Evolutionary conservation across 2,797 vertebrate species (phyloP).

Genomic region (Poeciliopsis paucimaculata): DNA sequence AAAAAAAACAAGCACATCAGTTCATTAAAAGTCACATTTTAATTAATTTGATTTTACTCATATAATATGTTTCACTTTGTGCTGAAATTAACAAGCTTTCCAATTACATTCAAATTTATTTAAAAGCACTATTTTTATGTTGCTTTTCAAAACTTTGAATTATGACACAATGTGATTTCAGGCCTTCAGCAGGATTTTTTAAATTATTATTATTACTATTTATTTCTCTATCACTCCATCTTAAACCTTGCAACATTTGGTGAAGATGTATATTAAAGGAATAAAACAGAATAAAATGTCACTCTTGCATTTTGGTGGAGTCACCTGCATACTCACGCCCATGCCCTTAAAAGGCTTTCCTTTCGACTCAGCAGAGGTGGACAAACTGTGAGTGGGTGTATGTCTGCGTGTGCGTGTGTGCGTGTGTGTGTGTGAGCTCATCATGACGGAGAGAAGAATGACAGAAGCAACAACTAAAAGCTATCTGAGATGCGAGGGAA

Average conservation of each 20-base stretch:
- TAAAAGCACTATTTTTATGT: neutral
- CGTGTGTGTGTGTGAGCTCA: neutral
- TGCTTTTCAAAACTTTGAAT: neutral
- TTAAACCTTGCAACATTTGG: neutral
- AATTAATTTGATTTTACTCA: neutral
- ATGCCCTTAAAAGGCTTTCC: conserved; percentile 70
- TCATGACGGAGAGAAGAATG: conserved; percentile 40
- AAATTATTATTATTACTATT: neutral
- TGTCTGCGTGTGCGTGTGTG: neutral
- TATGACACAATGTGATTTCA: neutral
- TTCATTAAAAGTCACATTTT: neutral
- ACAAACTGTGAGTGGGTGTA: neutral
- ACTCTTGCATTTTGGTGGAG: neutral
- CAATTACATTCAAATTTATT: neutral
- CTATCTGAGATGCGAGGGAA: conserved; percentile 11
- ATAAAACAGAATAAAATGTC: neutral
- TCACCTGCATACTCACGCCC: conserved; percentile 28
- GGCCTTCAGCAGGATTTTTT: neutral
- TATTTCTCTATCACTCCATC: neutral
- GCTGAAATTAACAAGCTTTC: neutral
- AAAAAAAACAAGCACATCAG: neutral
- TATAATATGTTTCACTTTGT: neutral
- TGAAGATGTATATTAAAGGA: neutral
- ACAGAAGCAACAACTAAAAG: conserved; percentile 44
- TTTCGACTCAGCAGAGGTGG: conserved; percentile 41